phyloP scores from a whole-genome alignment of 2,888 invertebrate species.

The Pharmacophagus antenor region DNA sequence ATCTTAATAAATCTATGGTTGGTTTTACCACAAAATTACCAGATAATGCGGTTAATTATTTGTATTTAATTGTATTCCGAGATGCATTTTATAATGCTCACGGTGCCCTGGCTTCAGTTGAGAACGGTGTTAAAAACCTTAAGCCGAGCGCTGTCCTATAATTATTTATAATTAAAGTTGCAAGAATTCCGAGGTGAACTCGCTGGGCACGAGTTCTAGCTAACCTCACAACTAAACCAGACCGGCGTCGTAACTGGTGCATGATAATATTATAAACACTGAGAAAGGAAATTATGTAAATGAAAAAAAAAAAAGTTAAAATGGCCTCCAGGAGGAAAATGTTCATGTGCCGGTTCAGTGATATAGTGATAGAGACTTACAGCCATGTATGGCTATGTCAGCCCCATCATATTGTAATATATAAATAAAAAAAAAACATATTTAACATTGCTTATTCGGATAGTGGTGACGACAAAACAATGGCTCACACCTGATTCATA shows the following conservation, averaged over 20 bases:
- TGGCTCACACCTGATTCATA: too few species aligned
- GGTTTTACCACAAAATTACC: not conserved
- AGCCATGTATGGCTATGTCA: too few species aligned
- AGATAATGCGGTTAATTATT: not conserved
- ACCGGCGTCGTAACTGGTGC: constrained; percentile 13
- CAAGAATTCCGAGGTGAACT: constrained; percentile 39
- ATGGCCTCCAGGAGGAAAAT: not conserved
- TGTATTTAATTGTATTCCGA: not conserved
- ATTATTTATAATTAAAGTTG: constrained; percentile 31
- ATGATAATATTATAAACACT: constrained; percentile 2
- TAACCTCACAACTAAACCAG: constrained; percentile 24
- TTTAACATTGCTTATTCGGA: too few species aligned
- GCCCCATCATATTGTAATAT: too few species aligned
- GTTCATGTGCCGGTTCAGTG: too few species aligned
- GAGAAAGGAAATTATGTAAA: not conserved
- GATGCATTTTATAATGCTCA: not conserved
- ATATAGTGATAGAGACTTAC: too few species aligned
- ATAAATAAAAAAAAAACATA: too few species aligned
- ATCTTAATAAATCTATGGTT: not conserved
- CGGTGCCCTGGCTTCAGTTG: not conserved
- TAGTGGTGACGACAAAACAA: too few species aligned
- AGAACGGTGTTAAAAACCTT: constrained; percentile 9
- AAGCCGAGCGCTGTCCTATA: constrained; percentile 11
- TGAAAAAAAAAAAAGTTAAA: not conserved
- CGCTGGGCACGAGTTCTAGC: constrained; percentile 24